These are phyloP conservation scores for Drosophila bifasciata DNA, from an alignment of 1,140 invertebrate species.

Conservation along the genomic window DNA sequence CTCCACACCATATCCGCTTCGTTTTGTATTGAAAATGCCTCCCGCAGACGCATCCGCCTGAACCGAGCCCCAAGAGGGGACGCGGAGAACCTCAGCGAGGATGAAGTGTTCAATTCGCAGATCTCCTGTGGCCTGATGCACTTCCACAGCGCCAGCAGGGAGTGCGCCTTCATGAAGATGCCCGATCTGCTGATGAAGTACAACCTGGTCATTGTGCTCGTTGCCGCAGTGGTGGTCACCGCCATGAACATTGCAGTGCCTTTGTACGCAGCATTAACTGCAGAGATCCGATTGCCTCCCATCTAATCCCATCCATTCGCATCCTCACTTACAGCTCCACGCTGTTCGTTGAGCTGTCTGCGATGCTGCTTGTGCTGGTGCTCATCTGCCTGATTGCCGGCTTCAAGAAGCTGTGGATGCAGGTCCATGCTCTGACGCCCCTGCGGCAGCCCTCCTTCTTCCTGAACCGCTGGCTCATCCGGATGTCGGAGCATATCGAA, in stretches of 20 bases:
- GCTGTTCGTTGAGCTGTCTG: neutral
- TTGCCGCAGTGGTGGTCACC: slow-evolving; percentile 5
- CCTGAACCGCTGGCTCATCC: slow-evolving; percentile 12
- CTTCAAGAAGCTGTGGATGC: slow-evolving; percentile 37
- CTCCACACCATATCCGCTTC: too few relatives aligned
- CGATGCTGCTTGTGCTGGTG: neutral
- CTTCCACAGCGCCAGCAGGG: slow-evolving; percentile 53
- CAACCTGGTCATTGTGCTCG: slow-evolving; percentile 21
- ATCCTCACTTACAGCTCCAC: too few relatives aligned
- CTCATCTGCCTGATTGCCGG: neutral
- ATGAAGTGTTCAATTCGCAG: slow-evolving; percentile 45
- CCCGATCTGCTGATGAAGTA: slow-evolving; percentile 72
- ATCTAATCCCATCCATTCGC: neutral
- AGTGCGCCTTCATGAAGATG: slow-evolving; percentile 51
- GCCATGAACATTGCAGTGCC: neutral
- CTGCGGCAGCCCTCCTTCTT: neutral
- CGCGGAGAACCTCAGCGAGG: slow-evolving; percentile 32
- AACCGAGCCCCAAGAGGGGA: slow-evolving; percentile 17
- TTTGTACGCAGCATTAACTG: slow-evolving; percentile 14
- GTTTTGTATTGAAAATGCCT: slow-evolving; percentile 22
- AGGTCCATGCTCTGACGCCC: neutral
- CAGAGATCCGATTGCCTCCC: neutral
- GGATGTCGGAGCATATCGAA: slow-evolving; percentile 20
- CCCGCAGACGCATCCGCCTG: neutral
- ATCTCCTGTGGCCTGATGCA: slow-evolving; percentile 40